Percentiles rank a stretch among this genome's conserved stretches.
Conservation (phyloP, 1,140 invertebrate genomes). For the Eumeta japonica region DNA sequence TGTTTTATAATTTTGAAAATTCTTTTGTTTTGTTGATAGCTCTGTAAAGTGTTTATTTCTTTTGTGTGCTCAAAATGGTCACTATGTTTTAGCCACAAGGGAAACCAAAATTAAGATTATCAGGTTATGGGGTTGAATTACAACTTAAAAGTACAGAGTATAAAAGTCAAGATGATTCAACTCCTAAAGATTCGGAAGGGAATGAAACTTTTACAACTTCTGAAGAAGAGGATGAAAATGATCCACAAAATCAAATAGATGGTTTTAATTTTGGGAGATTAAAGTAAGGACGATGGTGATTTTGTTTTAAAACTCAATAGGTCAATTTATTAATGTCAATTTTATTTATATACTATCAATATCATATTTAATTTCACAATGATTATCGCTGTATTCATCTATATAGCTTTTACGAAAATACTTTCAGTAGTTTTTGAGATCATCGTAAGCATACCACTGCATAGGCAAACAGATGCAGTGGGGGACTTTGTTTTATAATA, state of each 20-base stretch:
- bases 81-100: constrained; percentile 66
- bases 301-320: neutral
- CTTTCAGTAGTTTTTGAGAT: neutral
- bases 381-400: neutral
- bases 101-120: constrained; percentile 70
- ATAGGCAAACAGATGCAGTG: no score
- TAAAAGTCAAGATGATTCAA: constrained; percentile 93
- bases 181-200: constrained; percentile 59
- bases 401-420: neutral
- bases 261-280: constrained; percentile 86
- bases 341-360: constrained; percentile 6
- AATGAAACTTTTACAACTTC: constrained; percentile 53
- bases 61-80: no score
- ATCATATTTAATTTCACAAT: neutral
- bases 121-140: constrained; percentile 97
- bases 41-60: no score
- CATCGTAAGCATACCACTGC: no score
- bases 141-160: constrained; percentile 99
- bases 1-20: constrained; percentile 21
- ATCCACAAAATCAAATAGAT: constrained; percentile 67
- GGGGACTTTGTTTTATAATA: no score
- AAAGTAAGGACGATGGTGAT: constrained; percentile 70
- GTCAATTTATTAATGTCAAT: constrained; percentile 1
- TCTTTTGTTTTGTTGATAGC: no score
- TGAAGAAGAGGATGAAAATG: constrained; percentile 63